A percentile compares a stretch with the other conserved stretches of the same genome.
Conservation (phyloP, 2,888 invertebrate genomes). For the Pachliopta kotzebuea region DNA sequence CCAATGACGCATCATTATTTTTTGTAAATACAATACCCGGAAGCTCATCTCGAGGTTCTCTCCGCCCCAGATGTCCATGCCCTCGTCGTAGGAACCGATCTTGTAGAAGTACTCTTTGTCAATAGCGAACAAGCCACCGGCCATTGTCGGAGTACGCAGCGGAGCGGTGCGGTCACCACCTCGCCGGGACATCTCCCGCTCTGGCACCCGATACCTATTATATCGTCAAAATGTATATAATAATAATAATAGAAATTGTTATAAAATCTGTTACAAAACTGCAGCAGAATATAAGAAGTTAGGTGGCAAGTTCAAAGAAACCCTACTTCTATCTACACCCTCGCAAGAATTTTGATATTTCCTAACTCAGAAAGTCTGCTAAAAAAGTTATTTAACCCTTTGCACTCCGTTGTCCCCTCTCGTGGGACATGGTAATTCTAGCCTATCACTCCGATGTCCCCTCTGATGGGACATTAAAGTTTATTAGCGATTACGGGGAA, state of each 20-base stretch:
- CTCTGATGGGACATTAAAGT: too few relatives aligned
- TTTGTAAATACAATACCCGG: constrained; percentile 84
- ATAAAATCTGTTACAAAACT: background rate
- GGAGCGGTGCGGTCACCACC: constrained; percentile 96
- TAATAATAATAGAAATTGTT: background rate
- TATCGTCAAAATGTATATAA: background rate
- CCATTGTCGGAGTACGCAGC: constrained; percentile 98
- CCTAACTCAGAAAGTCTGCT: background rate
- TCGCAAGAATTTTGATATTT: background rate
- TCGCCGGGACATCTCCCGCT: constrained; percentile 96
- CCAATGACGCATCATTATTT: background rate
- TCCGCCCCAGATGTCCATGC: constrained; percentile 99
- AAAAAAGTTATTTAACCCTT: background rate
- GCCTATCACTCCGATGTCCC: too few relatives aligned
- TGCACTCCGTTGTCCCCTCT: too few relatives aligned
- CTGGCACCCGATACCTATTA: constrained; percentile 96
- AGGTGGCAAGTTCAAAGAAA: background rate
- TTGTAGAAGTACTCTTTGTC: constrained; percentile 98
- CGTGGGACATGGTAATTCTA: too few relatives aligned
- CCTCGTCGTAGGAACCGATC: constrained; percentile 98
- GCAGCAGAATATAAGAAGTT: too few relatives aligned
- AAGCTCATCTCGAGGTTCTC: constrained; percentile 98
- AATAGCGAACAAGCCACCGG: constrained; percentile 97
- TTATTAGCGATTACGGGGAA: background rate
- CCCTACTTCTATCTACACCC: too few relatives aligned